Percentiles rank a stretch among this genome's conserved stretches.
phyloP scores from a whole-genome alignment of 2,888 invertebrate species.

The Epinotia demarniana region DNA sequence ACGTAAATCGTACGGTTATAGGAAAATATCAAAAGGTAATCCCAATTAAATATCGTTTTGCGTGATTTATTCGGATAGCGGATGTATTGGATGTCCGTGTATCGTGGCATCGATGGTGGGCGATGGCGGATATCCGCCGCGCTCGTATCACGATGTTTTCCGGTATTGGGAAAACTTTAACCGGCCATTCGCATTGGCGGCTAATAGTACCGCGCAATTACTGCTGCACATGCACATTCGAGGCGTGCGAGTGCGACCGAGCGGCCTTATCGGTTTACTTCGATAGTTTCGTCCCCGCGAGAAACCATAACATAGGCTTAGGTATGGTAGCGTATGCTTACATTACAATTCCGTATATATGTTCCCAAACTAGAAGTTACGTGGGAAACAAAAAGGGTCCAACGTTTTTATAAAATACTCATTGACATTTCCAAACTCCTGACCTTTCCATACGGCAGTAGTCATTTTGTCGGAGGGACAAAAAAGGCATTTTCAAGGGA shows the following conservation, averaged over 20 bases:
- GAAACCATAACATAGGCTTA: neutral
- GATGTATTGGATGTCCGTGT: conserved; percentile 23
- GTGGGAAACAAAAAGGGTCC: neutral
- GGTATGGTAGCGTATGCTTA: no score
- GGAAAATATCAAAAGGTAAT: conserved; percentile 11
- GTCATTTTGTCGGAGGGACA: conserved; percentile 53
- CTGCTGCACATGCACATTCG: neutral
- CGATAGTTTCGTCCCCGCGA: neutral
- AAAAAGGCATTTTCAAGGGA: conserved; percentile 68
- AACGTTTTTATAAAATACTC: conserved; percentile 5
- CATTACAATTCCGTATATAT: no score
- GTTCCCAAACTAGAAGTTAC: neutral
- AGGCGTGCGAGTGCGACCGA: neutral
- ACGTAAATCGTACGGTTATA: neutral
- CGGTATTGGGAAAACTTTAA: conserved; percentile 36
- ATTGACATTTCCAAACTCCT: no score
- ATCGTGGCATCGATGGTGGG: conserved; percentile 29
- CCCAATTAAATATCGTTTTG: conserved; percentile 25
- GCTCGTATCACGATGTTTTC: conserved; percentile 31
- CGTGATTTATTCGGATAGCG: conserved; percentile 19
- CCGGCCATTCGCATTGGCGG: conserved; percentile 18
- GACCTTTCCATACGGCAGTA: conserved; percentile 55
- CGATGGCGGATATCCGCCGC: conserved; percentile 27
- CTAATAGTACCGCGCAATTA: conserved; percentile 17
- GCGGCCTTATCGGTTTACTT: neutral